Evolutionary conservation across 2,797 vertebrate species (phyloP).

Genomic region (Notamacropus eugenii): DNA sequence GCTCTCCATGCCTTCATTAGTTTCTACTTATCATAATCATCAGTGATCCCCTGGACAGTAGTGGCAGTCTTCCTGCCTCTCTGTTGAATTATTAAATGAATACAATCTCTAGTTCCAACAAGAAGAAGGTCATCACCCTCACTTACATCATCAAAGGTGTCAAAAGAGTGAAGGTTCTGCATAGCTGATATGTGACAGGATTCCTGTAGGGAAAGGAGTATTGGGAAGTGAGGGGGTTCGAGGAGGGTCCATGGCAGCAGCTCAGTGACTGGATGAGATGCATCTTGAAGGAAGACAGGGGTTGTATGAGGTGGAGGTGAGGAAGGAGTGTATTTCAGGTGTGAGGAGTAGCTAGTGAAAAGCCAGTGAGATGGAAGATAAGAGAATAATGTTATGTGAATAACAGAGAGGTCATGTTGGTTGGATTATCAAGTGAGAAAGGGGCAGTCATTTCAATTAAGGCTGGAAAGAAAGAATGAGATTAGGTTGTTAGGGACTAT

Average conservation of each 20-base stretch:
- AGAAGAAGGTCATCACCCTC: background rate
- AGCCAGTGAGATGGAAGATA: background rate
- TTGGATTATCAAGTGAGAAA: background rate
- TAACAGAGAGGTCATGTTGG: background rate
- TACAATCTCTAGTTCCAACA: background rate
- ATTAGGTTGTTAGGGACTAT: background rate
- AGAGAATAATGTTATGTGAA: background rate
- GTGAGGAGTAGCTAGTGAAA: background rate
- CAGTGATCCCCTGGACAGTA: background rate
- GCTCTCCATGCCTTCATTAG: background rate
- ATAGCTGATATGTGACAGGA: background rate
- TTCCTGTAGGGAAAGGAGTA: background rate
- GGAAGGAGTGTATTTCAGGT: background rate
- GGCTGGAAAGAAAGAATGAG: background rate
- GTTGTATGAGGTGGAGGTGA: background rate
- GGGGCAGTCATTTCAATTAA: background rate
- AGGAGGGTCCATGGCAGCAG: background rate
- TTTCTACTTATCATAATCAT: background rate
- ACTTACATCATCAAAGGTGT: background rate
- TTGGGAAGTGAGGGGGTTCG: background rate
- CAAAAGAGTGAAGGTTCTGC: background rate
- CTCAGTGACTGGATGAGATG: background rate
- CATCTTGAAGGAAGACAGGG: background rate
- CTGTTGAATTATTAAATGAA: background rate
- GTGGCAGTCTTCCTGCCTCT: background rate